Evolutionary conservation across 2,888 invertebrate species (phyloP).

Genomic region (Pharmacophagus antenor): DNA sequence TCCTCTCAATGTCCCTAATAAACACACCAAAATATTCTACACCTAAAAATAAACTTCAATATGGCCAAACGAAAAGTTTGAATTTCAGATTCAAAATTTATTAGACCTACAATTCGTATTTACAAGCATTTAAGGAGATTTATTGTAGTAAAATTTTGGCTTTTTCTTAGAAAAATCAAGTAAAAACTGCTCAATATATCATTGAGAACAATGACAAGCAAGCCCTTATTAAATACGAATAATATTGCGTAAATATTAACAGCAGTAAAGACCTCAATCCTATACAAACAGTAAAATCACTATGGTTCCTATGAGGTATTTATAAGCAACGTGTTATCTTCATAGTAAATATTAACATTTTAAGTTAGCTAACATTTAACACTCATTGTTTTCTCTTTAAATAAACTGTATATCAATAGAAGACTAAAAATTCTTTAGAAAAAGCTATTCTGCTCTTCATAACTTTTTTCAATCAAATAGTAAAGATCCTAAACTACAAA

Average conservation of each 20-base stretch:
- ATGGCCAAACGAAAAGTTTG: no score
- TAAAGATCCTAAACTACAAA: no score
- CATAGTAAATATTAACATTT: conserved; percentile 14
- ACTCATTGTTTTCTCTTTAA: conserved; percentile 4
- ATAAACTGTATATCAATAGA: neutral
- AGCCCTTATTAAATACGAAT: conserved; percentile 7
- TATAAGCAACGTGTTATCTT: conserved; percentile 22
- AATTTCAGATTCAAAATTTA: no score
- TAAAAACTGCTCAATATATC: neutral
- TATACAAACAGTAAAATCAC: conserved; percentile 20
- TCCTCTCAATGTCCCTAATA: no score
- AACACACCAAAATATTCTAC: no score
- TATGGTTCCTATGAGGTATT: conserved; percentile 13
- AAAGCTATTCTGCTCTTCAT: neutral
- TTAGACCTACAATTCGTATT: no score
- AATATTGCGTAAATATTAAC: conserved; percentile 11
- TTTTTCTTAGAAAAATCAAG: neutral
- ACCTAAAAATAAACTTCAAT: no score
- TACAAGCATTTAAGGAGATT: neutral
- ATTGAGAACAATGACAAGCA: neutral
- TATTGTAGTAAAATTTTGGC: neutral
- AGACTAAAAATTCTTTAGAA: neutral
- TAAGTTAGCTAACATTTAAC: conserved; percentile 14
- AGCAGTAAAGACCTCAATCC: conserved; percentile 16
- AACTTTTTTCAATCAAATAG: no score